Evolutionary conservation across 2,113 vertebrate genomes (phyloP).

Genomic region (Cygnus atratus): DNA sequence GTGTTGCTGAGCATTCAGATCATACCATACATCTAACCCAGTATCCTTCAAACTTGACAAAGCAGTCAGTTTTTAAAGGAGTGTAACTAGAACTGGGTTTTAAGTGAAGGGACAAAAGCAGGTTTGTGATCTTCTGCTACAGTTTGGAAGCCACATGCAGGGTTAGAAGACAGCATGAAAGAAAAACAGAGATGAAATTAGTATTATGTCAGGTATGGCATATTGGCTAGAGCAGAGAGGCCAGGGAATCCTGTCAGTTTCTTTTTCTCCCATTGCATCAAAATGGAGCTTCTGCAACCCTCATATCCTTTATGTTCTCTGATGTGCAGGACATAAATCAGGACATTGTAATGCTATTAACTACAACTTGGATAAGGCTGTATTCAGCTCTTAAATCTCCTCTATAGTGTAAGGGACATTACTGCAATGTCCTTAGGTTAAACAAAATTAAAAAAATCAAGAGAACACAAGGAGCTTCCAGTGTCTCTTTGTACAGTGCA

Average conservation of each 20-base stretch:
- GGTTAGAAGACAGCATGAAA: neutral
- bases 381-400: slow-evolving; percentile 2
- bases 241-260: neutral
- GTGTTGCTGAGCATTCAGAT: neutral
- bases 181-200: neutral
- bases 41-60: neutral
- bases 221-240: neutral
- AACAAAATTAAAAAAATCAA: neutral
- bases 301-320: slow-evolving; percentile 11
- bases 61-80: neutral
- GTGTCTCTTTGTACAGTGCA: neutral
- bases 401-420: neutral
- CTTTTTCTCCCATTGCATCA: neutral
- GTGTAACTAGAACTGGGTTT: neutral
- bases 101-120: neutral
- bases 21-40: neutral
- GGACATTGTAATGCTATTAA: neutral
- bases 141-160: neutral
- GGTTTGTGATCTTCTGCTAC: neutral
- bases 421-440: neutral
- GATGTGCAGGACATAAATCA: neutral
- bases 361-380: neutral
- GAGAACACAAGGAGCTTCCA: slow-evolving; percentile 17
- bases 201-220: neutral
- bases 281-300: neutral